A percentile compares a stretch with the other conserved stretches of the same genome.
Conservation (phyloP, 2,888 invertebrate genomes). For the Tinea pellionella region DNA sequence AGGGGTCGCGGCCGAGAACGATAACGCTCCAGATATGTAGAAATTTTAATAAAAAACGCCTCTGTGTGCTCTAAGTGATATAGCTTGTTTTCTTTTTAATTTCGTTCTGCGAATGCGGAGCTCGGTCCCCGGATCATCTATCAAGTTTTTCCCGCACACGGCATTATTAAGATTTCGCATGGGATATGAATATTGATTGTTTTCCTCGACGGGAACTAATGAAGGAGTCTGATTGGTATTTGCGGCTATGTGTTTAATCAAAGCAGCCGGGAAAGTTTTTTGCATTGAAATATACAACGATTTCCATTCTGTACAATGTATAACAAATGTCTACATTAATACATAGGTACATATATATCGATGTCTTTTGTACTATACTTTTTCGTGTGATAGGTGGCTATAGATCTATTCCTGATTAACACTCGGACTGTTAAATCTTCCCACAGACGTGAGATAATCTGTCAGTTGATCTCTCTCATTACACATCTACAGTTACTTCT, state of each 20-base stretch:
- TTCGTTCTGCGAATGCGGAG: slow-evolving; percentile 53
- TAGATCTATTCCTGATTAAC: not conserved
- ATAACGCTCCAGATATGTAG: slow-evolving; percentile 61
- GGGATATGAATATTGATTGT: slow-evolving; percentile 70
- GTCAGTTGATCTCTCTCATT: not conserved
- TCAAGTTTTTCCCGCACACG: slow-evolving; percentile 36
- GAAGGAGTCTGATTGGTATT: slow-evolving; percentile 29
- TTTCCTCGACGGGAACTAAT: slow-evolving; percentile 41
- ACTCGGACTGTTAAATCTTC: not conserved
- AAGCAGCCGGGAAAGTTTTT: slow-evolving; percentile 1
- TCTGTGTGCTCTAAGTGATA: slow-evolving; percentile 69
- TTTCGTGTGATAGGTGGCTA: not conserved
- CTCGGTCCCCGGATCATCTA: slow-evolving; percentile 54
- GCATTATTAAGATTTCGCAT: slow-evolving; percentile 59
- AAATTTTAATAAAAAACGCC: slow-evolving; percentile 65
- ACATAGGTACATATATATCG: no score
- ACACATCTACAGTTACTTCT: not conserved
- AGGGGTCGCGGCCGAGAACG: slow-evolving; percentile 26
- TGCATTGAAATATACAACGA: not conserved
- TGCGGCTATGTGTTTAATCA: slow-evolving; percentile 1
- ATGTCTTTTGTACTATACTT: not conserved
- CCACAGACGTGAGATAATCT: not conserved
- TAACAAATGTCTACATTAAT: no score
- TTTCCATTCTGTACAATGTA: not conserved
- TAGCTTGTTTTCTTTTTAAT: slow-evolving; percentile 67